phyloP scores from a whole-genome alignment of 2,113 vertebrate species.

The Condylura cristata region DNA sequence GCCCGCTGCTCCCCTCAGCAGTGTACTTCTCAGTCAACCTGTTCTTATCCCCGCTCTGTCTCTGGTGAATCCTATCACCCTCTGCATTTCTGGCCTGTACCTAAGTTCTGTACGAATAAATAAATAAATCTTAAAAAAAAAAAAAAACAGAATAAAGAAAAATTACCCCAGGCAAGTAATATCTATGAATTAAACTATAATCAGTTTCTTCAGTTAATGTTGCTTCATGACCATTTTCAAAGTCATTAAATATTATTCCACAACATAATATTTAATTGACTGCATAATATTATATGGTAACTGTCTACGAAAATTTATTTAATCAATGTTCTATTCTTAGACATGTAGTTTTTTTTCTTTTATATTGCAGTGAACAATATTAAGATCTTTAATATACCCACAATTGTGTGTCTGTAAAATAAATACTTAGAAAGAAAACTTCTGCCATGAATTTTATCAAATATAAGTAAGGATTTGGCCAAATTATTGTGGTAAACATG shows the following conservation, averaged over 20 bases:
- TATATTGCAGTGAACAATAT: neutral
- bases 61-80: too few relatives aligned
- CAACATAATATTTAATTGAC: conserved; percentile 35
- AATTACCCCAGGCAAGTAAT: neutral
- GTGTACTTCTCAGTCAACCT: too few relatives aligned
- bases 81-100: too few relatives aligned
- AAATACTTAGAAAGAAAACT: conserved; percentile 12
- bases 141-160: neutral
- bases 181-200: neutral
- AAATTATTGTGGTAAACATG: neutral
- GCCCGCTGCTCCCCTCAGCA: too few relatives aligned
- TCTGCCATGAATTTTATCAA: neutral
- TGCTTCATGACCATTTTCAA: neutral
- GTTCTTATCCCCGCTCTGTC: too few relatives aligned
- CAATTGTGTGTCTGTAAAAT: conserved; percentile 4
- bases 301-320: conserved; percentile 36
- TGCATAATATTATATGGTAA: neutral
- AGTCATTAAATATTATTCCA: conserved; percentile 41
- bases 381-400: neutral
- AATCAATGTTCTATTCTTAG: conserved; percentile 19
- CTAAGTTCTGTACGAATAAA: too few relatives aligned
- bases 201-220: neutral
- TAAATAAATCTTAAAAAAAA: too few relatives aligned
- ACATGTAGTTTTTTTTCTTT: neutral
- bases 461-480: neutral